Evolutionary conservation across 2,113 vertebrate genomes (phyloP), one percentile per base, ranked within the genome.

Genomic region (Trinectes maculatus): DNA sequence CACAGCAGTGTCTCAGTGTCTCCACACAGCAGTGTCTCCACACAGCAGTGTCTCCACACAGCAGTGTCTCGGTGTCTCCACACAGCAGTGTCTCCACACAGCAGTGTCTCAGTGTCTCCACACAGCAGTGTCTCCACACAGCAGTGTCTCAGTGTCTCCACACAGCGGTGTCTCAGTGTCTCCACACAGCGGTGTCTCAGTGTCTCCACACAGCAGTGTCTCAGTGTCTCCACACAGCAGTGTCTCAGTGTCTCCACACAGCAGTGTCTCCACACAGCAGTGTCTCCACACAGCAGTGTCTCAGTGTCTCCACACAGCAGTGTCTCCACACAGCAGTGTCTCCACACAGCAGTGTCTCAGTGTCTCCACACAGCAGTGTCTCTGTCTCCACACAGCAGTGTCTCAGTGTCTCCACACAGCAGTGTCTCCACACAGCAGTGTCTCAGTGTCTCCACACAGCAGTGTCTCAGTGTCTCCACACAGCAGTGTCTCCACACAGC

Each of bases 191-290:
- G 6, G 21, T n/a, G n/a, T n/a, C n/a, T n/a, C n/a, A 62, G 36
- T 56, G 53, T 77, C 25, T 4, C 10, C 60, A 31, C 43, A 39
- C 54, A 60, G 18, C 57, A 6, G 21, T n/a, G n/a, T n/a, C n/a
- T n/a, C n/a, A 62, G 36, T 56, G 53, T 77, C 25, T 4, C 10
- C 60, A 31, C 43, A 39, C 54, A 60, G 18, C 57, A 6, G 21
- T n/a, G n/a, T n/a, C n/a, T n/a, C n/a, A 62, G 36, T 56, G 53
- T 77, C 25, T 4, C 10, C 60, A 31, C 43, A 39, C 54, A 60
- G 18, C 57, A 6, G 21, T 56, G 53, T 77, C 25, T 4, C 10
- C 60, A 31, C 43, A 39, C 54, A 60, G 18, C 57, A 6, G 21
- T 56, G 53, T 77, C 25, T 4, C 10, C 60, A 31, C 43, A 39